Evolutionary conservation across 2,888 invertebrate genomes (phyloP), one percentile per base, ranked within the genome.

Genomic region (Neuroscelio doddi): DNA sequence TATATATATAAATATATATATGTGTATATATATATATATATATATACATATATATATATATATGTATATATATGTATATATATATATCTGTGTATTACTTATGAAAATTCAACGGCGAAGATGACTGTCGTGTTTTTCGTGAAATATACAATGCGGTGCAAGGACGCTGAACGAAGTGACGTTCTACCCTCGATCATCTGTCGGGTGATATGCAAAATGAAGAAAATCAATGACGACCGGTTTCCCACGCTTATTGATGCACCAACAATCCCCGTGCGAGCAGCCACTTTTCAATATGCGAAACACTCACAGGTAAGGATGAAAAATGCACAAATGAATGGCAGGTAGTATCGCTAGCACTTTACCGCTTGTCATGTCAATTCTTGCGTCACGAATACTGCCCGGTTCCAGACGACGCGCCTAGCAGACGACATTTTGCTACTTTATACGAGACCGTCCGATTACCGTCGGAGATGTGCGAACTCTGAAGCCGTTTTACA

Each of bases 371-470:
- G 72, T 75, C 71, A 73, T 74, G 70, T 67, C 73, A 64, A 77
- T 75, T 77, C 75, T 75, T 74, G 64, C 77, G 73, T 80, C 76
- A 74, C 76, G 70, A 75, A 75, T 71, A 69, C 74, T 70, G 73
- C 77, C 79, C 80, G 79, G 78, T 80, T 77, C 73, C 76, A 72
- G 75, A 80, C 81, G 80, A 81, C 80, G 79, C 80, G 79, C 74
- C 74, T 77, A 79, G 81, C 80, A 80, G 81, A 81, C 81, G 81
- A 81, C 81, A 81, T 81, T 80, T 81, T 81, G 76, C 67, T 65
- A 21, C 21, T 21, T 21, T 42, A 16, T 16, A 4, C 38, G 16
- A 32, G 32, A 10, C 32, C 2, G 16, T 3, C 24, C 39, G 21
- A 9, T 34, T 5, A 21, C 21, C 5, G 2, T 62, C 75, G 78